phyloP scores from a whole-genome alignment of 2,888 invertebrate species.

The Polydrusus tereticollis region DNA sequence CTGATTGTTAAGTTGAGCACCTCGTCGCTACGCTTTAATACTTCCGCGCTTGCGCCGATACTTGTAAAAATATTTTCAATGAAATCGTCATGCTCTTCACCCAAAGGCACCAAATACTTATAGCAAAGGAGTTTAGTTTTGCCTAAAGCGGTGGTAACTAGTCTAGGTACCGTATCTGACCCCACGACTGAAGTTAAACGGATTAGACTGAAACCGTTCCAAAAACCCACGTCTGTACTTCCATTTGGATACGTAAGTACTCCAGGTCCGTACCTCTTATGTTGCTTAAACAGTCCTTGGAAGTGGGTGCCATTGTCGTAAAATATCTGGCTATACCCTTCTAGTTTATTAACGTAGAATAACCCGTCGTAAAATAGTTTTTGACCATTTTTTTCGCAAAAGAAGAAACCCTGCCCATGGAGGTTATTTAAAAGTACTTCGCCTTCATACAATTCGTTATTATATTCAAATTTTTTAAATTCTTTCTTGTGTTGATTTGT shows the following conservation, averaged over 20 bases:
- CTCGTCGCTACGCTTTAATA: slow-evolving; percentile 50
- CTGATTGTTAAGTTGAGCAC: slow-evolving; percentile 59
- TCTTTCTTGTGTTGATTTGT: not conserved
- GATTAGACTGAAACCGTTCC: slow-evolving; percentile 69
- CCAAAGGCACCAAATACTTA: slow-evolving; percentile 59
- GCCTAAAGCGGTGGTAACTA: slow-evolving; percentile 57
- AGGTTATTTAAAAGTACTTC: slow-evolving; percentile 67
- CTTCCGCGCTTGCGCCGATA: slow-evolving; percentile 51
- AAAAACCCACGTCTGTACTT: slow-evolving; percentile 71
- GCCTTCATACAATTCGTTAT: slow-evolving; percentile 67
- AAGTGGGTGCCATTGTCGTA: slow-evolving; percentile 67
- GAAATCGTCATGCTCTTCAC: slow-evolving; percentile 44
- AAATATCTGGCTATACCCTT: slow-evolving; percentile 69
- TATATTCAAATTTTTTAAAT: slow-evolving; percentile 22
- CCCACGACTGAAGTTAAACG: slow-evolving; percentile 62
- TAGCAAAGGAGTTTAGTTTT: slow-evolving; percentile 60
- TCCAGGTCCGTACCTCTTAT: slow-evolving; percentile 73
- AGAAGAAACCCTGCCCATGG: slow-evolving; percentile 70
- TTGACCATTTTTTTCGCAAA: slow-evolving; percentile 56
- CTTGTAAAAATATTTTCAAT: slow-evolving; percentile 54
- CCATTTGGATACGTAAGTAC: slow-evolving; percentile 66
- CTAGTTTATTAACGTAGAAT: slow-evolving; percentile 67
- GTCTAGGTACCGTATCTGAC: slow-evolving; percentile 56
- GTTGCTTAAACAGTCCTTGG: slow-evolving; percentile 69
- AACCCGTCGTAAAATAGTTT: slow-evolving; percentile 64